Conservation (phyloP, 2,888 invertebrate species). For the Dasysyrphus albostriatus region DNA sequence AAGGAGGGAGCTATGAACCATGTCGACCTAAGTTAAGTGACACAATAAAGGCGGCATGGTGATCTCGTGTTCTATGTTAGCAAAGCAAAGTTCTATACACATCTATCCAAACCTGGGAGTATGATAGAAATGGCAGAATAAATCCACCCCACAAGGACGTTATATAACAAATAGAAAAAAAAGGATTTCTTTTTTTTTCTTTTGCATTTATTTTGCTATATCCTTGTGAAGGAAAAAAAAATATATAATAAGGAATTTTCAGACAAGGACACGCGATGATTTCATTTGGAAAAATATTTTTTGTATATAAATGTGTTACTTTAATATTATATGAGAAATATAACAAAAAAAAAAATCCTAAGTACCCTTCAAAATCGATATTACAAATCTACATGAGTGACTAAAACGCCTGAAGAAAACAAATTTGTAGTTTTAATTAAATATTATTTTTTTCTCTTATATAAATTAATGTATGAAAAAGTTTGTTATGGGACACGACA, state of each 20-base stretch:
- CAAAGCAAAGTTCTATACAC: not conserved
- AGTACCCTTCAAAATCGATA: no score
- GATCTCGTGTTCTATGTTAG: slow-evolving; percentile 48
- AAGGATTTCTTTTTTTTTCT: slow-evolving; percentile 56
- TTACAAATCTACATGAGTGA: no score
- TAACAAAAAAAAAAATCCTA: not conserved
- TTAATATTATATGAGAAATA: not conserved
- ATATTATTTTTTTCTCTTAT: no score
- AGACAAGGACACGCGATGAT: not conserved
- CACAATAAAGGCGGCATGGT: slow-evolving; percentile 74
- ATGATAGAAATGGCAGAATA: slow-evolving; percentile 15
- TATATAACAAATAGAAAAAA: slow-evolving; percentile 20
- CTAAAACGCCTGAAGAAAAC: no score
- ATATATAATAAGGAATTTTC: not conserved
- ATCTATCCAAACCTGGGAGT: slow-evolving; percentile 4
- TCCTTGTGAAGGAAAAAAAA: not conserved
- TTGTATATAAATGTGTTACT: not conserved
- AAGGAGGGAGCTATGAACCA: slow-evolving; percentile 28
- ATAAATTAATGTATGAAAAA: no score
- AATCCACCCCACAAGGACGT: slow-evolving; percentile 23
- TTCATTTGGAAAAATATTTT: not conserved
- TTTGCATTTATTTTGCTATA: slow-evolving; percentile 37
- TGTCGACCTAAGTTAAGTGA: slow-evolving; percentile 66
- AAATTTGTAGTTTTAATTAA: no score
- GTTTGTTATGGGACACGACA: no score